Evolutionary conservation across 2,797 vertebrate genomes (phyloP).

Genomic region (Agapornis canus): DNA sequence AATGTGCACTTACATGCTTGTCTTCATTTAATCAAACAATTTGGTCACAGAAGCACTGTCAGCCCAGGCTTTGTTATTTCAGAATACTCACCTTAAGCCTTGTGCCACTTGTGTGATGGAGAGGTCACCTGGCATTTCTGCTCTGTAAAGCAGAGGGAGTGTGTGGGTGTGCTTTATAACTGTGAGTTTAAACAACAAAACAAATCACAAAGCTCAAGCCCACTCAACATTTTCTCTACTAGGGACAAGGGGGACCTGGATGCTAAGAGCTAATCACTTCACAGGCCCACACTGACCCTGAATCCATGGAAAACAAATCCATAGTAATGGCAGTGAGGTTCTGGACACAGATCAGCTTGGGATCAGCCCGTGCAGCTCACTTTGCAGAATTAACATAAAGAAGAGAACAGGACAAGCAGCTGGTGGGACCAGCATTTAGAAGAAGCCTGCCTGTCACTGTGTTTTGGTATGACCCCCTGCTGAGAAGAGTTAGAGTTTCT

Average conservation of each 20-base stretch:
- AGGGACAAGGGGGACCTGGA: neutral
- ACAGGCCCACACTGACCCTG: neutral
- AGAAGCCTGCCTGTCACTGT: neutral
- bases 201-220: neutral
- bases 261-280: neutral
- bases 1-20: neutral
- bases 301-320: neutral
- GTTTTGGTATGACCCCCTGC: neutral
- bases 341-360: neutral
- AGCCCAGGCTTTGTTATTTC: neutral
- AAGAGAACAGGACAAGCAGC: neutral
- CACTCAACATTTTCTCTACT: neutral
- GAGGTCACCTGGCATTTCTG: neutral
- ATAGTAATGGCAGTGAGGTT: neutral
- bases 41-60: neutral
- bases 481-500: slow-evolving; percentile 8
- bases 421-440: neutral
- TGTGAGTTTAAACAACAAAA: neutral
- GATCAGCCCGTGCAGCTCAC: neutral
- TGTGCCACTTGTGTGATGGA: neutral
- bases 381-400: neutral
- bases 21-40: neutral
- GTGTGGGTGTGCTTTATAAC: neutral
- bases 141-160: neutral
- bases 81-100: neutral